Conservation (phyloP, 2,888 invertebrate genomes). For the Enchytraeus crypticus region DNA sequence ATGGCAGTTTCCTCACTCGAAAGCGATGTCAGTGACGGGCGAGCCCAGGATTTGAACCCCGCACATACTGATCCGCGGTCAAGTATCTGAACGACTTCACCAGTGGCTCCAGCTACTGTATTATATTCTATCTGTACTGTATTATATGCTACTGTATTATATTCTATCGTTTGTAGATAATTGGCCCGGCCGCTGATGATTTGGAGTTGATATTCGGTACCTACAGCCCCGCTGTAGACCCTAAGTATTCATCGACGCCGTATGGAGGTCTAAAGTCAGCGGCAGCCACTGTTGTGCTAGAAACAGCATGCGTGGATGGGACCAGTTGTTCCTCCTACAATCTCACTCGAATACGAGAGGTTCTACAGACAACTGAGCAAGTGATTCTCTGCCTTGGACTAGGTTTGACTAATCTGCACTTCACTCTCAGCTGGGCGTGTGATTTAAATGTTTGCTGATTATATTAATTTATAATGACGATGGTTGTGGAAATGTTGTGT, state of each 20-base stretch:
- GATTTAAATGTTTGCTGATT: background rate
- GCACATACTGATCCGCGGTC: no score
- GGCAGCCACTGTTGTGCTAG: slow-evolving; percentile 23
- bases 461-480: no score
- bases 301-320: slow-evolving; percentile 32
- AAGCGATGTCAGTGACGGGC: no score
- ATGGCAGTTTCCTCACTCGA: no score
- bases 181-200: slow-evolving; percentile 43
- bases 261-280: slow-evolving; percentile 30
- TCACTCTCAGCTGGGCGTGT: slow-evolving; percentile 10
- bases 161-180: no score
- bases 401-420: no score
- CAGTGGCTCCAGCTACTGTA: no score
- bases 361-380: slow-evolving; percentile 24
- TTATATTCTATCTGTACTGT: background rate
- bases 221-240: slow-evolving; percentile 34
- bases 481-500: no score
- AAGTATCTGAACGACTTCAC: no score
- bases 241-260: slow-evolving; percentile 33
- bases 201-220: slow-evolving; percentile 35
- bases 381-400: slow-evolving; percentile 38
- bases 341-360: slow-evolving; percentile 5
- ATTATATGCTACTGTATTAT: no score
- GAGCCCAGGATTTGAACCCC: no score
- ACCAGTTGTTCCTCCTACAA: slow-evolving; percentile 34